Conservation (phyloP, 2,113 vertebrate species). For the Willisornis vidua region DNA sequence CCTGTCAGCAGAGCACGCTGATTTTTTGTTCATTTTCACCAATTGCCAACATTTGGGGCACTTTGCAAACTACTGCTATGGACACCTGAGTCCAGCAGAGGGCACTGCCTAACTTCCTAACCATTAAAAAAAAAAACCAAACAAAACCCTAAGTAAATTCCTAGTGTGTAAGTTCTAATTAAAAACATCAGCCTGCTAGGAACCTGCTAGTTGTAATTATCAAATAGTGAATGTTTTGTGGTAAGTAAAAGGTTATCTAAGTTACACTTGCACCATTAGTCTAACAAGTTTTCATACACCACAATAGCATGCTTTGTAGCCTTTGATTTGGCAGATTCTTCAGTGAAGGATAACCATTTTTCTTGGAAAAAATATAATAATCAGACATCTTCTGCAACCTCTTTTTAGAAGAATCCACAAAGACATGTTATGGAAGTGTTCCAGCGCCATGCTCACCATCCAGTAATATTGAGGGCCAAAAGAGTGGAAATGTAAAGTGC, state of each 20-base stretch:
- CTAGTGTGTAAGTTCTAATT: neutral
- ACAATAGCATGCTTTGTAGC: neutral
- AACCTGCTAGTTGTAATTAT: slow-evolving; percentile 35
- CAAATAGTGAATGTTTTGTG: slow-evolving; percentile 2
- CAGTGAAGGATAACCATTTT: neutral
- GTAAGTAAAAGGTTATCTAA: slow-evolving; percentile 32
- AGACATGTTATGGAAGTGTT: neutral
- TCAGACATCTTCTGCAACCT: neutral
- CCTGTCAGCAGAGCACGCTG: neutral
- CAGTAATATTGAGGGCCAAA: neutral
- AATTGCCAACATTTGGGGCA: neutral
- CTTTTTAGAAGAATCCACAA: neutral
- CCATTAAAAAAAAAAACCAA: neutral
- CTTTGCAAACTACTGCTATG: neutral
- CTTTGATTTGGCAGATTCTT: neutral
- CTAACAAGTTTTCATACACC: neutral
- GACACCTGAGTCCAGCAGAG: slow-evolving; percentile 37
- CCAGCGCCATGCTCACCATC: neutral
- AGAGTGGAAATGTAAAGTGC: neutral
- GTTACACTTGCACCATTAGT: neutral
- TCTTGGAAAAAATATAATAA: neutral
- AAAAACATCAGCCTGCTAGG: slow-evolving; percentile 22
- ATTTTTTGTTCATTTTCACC: neutral
- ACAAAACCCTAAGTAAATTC: neutral
- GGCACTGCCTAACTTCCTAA: slow-evolving; percentile 48